phyloP scores from a whole-genome alignment of 2,113 vertebrate species.

The Thermophis baileyi region DNA sequence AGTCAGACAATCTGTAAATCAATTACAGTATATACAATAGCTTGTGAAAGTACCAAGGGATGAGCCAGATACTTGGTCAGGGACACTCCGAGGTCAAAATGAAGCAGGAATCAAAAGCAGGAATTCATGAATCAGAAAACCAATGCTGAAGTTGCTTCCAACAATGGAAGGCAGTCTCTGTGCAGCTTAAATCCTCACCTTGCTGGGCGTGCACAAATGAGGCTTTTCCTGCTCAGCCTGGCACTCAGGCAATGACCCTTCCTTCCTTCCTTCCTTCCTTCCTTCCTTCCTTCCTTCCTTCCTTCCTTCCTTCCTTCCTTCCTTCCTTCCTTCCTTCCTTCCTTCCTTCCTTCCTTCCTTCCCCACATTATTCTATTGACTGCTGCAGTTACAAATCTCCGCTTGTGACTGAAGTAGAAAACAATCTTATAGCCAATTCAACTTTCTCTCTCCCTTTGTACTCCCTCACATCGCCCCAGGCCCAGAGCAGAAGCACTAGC shows the following conservation, averaged over 20 bases:
- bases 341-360: neutral
- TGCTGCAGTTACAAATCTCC: constrained; percentile 15
- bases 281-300: too few relatives aligned
- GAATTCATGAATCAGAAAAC: neutral
- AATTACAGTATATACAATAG: neutral
- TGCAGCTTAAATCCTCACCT: neutral
- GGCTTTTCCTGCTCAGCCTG: neutral
- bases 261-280: neutral
- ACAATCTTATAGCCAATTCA: constrained; percentile 20
- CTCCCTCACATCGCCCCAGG: neutral
- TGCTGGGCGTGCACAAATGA: neutral
- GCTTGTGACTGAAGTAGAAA: constrained; percentile 27
- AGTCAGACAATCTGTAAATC: neutral
- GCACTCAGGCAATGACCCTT: neutral
- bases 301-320: neutral
- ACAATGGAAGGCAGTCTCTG: neutral
- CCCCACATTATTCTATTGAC: neutral
- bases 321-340: neutral
- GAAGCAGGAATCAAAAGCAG: neutral
- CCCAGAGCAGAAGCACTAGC: neutral
- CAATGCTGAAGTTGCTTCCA: neutral
- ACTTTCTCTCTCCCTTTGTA: neutral
- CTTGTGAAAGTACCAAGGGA: neutral
- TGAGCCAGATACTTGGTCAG: neutral
- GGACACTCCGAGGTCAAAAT: neutral